Base-by-base conservation (phyloP, 2,888 invertebrate species). In the Stictocephala bisonia region DNA sequence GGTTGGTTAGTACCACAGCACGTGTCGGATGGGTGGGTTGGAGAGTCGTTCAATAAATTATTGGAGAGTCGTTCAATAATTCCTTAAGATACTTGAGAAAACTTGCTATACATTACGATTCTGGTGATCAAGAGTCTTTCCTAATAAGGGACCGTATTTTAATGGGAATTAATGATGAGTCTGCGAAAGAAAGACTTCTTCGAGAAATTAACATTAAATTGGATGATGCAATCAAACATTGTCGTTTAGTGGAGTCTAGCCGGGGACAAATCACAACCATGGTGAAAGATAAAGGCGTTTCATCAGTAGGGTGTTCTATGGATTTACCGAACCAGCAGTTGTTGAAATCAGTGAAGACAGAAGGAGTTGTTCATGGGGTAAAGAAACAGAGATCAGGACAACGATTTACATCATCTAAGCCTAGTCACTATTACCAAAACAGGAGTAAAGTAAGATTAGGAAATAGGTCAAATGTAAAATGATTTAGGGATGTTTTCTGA, bases 51-150 rank as follows among this genome's bases (percentile, higher is more conserved):
- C n/a, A n/a, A n/a, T n/a, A n/a, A n/a, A n/a, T n/a, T n/a, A n/a
- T n/a, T n/a, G n/a, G 51, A 31, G 18, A 51, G 18, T n/a, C 68
- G n/a, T 68, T 68, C n/a, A 48, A 13, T n/a, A 69, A 48, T 31
- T 51, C 29, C 50, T 20, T 69, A 27, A 69, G 15, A n/a, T 15
- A 69, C 31, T 50, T 69, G 29, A 26, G 29, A 29, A 69, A 68
- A 29, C 15, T 68, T 6, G 50, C 68, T 3, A 24, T 13, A 24
- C 18, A 20, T 15, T 50, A 27, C 11, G 68, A 68, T 26, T 50
- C 50, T 50, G 68, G 50, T 11, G 50, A 68, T 22, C 68, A 68
- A 50, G 68, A 68, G 31, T 27, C 27, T 13, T 29, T 20, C 18
- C 15, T 56, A 13, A 48, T 22, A 7, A 27, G 67, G 13, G 48